These are phyloP conservation scores for Cyprinodon tularosa DNA, from an alignment of 2,113 vertebrate genomes.

Conservation along the genomic window DNA sequence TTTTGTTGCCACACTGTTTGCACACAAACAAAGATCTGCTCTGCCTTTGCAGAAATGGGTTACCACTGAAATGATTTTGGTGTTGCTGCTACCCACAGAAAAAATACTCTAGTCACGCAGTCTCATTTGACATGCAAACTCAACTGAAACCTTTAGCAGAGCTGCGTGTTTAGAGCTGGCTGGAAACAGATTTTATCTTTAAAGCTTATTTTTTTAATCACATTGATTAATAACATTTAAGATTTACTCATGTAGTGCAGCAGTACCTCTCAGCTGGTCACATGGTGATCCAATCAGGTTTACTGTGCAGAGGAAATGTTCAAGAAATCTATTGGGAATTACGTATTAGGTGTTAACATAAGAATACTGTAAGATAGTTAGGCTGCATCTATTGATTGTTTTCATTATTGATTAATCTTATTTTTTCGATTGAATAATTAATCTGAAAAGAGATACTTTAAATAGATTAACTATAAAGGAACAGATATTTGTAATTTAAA, in stretches of 20 bases:
- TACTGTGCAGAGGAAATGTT: neutral
- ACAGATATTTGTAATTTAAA: no score
- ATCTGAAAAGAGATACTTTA: no score
- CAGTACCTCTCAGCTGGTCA: neutral
- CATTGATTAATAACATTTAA: no score
- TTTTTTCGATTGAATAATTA: no score
- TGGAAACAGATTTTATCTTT: neutral
- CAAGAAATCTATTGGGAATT: no score
- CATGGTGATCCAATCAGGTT: neutral
- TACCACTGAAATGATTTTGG: slow-evolving; percentile 24
- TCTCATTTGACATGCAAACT: slow-evolving; percentile 22
- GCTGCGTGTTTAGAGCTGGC: neutral
- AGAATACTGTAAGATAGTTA: no score
- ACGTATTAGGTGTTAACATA: no score
- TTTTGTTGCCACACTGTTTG: neutral
- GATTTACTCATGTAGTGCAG: neutral
- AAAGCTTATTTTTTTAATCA: neutral
- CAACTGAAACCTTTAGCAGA: neutral
- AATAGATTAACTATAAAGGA: no score
- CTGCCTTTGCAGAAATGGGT: neutral
- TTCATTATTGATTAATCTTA: no score
- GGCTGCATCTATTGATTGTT: no score
- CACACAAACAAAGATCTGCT: neutral
- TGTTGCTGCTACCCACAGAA: neutral
- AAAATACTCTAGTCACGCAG: slow-evolving; percentile 16